These are phyloP conservation scores for Sipha maydis DNA, from an alignment of 2,888 invertebrate genomes.

Conservation along the genomic window DNA sequence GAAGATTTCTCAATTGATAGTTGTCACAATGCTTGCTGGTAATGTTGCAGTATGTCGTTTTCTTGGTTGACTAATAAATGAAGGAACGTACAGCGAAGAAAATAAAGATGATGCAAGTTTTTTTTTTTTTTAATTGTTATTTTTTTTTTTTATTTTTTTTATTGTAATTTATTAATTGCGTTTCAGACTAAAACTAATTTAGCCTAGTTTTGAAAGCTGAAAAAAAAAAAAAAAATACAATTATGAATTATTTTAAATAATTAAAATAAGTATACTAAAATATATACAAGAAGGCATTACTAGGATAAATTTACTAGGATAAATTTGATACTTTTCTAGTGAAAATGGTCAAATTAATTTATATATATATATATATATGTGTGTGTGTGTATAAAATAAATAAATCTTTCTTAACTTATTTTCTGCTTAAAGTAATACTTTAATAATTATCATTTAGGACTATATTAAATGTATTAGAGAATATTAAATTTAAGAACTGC, in stretches of 20 bases:
- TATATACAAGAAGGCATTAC: background rate
- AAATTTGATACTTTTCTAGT: background rate
- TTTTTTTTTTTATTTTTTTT: conserved; percentile 65
- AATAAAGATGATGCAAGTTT: conserved; percentile 36
- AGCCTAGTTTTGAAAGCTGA: conserved; percentile 62
- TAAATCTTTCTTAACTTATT: background rate
- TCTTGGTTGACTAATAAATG: conserved; percentile 52
- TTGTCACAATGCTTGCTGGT: conserved; percentile 62
- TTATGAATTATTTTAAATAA: conserved; percentile 11
- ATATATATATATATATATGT: no score
- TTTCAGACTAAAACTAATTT: conserved; percentile 63
- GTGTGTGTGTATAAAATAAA: background rate
- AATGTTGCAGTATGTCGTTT: conserved; percentile 60
- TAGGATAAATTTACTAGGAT: background rate
- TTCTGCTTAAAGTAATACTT: background rate
- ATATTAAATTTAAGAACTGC: no score
- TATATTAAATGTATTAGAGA: background rate
- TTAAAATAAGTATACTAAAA: conserved; percentile 14
- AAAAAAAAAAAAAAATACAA: conserved; percentile 54
- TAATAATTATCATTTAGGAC: background rate
- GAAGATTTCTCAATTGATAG: conserved; percentile 59
- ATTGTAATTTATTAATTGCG: conserved; percentile 35
- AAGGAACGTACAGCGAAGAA: conserved; percentile 58
- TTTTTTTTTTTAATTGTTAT: conserved; percentile 43
- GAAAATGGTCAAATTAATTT: background rate